A percentile compares a stretch with the other conserved stretches of the same genome.
phyloP scores from a whole-genome alignment of 1,140 invertebrate species.

The Dufourea novaeangliae region DNA sequence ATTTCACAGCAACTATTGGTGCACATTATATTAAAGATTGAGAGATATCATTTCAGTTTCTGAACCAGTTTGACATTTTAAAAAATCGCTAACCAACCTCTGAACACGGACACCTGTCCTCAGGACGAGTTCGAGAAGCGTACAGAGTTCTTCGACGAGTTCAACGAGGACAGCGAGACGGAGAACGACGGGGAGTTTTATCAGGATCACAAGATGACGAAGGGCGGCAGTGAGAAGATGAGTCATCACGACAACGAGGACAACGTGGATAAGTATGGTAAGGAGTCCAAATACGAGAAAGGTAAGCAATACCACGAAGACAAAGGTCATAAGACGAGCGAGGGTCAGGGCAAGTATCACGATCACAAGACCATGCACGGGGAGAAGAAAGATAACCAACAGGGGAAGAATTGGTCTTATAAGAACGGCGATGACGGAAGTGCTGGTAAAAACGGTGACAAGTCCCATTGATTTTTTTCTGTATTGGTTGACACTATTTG shows the following conservation, averaged over 20 bases:
- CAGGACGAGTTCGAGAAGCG: slow-evolving; percentile 82
- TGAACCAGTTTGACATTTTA: no score
- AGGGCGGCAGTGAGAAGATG: slow-evolving; percentile 79
- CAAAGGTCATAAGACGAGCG: slow-evolving; percentile 82
- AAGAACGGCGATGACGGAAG: slow-evolving; percentile 77
- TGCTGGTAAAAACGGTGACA: slow-evolving; percentile 33
- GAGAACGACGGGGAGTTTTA: slow-evolving; percentile 78
- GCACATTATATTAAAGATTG: no score
- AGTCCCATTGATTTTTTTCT: slow-evolving; percentile 23
- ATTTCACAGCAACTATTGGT: no score
- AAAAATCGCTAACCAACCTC: no score
- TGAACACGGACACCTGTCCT: background rate
- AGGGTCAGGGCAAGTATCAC: slow-evolving; percentile 83
- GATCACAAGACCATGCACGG: slow-evolving; percentile 79
- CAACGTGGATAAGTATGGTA: slow-evolving; percentile 83
- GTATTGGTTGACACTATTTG: background rate
- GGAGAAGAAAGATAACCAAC: slow-evolving; percentile 79
- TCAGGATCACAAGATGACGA: slow-evolving; percentile 71
- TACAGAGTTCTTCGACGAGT: slow-evolving; percentile 82
- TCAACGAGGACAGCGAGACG: slow-evolving; percentile 76
- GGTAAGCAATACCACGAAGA: slow-evolving; percentile 82
- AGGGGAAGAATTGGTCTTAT: slow-evolving; percentile 84
- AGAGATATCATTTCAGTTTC: no score
- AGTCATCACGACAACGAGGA: slow-evolving; percentile 80
- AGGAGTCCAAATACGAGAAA: slow-evolving; percentile 83